Base-by-base conservation (phyloP, 1,140 invertebrate species). In the Eufriesea mexicana region DNA sequence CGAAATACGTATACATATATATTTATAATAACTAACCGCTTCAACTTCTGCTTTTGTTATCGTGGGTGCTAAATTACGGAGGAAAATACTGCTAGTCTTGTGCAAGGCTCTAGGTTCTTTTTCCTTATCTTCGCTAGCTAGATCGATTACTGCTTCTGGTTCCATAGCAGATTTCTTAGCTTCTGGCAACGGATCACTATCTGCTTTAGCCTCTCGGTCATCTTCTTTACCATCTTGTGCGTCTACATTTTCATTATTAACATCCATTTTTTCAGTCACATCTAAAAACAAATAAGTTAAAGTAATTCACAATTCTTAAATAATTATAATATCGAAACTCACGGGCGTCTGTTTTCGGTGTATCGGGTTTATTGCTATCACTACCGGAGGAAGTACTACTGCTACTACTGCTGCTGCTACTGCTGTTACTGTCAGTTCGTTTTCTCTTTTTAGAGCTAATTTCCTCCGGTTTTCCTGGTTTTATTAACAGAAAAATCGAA, bases 31-130 rank as follows among this genome's bases (percentile, higher is more conserved):
- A 95, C 96, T 95, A 94, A 98, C 97, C n/a, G 97, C 97, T 96
- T 99, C 99, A 9, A 99, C 97, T 96, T 99, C 99, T 70, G 98
- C 97, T 92, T 99, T 99, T 0, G 98, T 99, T 73, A 99, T 99
- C 5, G 97, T 97, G 0, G 99, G 98, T 0, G 99, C 98, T 51
- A 99, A 95, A 94, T 99, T 99, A 49, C 99, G 95, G 23, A 99
- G 95, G 91, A 99, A 99, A 83, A 99, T 99, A 1, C 99, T 99
- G 28, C 97, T 98, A 6, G 99, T 99, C 93, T 98, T 98, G 92
- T 99, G 99, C 35, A 97, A 93, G 42, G 96, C 96, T 79, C 96
- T 95, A 0, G 95, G 95, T 91, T 97, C 96, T 94, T 95, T 88
- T 95, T 95, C 91, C 89, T 95, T 93, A 28, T 94, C 94, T 87